phyloP scores from a whole-genome alignment of 2,888 invertebrate species.

The Ectemnius lituratus region DNA sequence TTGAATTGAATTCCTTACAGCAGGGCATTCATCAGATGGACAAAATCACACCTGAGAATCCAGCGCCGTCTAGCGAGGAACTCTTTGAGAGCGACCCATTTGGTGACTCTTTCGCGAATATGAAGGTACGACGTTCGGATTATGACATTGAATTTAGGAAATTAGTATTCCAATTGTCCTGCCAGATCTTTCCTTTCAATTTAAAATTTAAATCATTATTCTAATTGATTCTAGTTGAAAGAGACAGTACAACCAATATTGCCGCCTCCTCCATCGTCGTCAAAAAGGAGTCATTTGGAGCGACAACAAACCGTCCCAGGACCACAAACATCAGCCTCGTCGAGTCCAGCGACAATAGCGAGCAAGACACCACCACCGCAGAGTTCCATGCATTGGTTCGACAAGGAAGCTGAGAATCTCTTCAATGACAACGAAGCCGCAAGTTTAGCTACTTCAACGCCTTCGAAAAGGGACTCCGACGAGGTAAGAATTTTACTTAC shows the following conservation, averaged over 20 bases:
- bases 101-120: conserved; percentile 86
- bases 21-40: conserved; percentile 94
- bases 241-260: conserved; percentile 73
- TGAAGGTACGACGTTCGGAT: conserved; percentile 64
- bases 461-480: conserved; percentile 69
- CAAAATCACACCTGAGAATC: conserved; percentile 87
- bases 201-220: neutral
- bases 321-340: conserved; percentile 67
- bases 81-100: conserved; percentile 83
- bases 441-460: conserved; percentile 61
- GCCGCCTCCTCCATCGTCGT: conserved; percentile 72
- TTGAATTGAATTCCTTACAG: conserved; percentile 91
- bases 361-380: conserved; percentile 72
- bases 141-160: too few species aligned
- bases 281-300: conserved; percentile 72
- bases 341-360: conserved; percentile 69
- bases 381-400: conserved; percentile 77
- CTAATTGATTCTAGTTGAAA: conserved; percentile 61
- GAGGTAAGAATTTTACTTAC: conserved; percentile 58
- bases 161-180: too few species aligned
- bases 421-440: conserved; percentile 76
- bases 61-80: conserved; percentile 81
- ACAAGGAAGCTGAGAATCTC: conserved; percentile 78
- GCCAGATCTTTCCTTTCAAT: too few species aligned
- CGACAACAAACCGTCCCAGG: conserved; percentile 71